These are phyloP conservation scores for Papilio dardanus DNA, from an alignment of 1,140 invertebrate genomes.

Conservation along the genomic window DNA sequence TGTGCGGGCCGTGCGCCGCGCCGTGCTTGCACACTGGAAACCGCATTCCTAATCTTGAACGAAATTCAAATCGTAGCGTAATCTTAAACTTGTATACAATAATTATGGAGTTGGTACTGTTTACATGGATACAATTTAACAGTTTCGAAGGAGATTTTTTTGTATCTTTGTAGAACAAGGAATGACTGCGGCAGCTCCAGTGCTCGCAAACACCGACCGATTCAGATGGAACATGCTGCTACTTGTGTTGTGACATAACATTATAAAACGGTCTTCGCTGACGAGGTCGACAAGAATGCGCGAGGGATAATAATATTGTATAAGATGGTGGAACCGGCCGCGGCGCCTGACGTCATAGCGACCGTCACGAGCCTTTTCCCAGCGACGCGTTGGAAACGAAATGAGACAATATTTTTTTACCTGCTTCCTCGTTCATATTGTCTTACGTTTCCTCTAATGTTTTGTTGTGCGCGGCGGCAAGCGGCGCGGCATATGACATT, in stretches of 20 bases:
- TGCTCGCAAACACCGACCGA: not conserved
- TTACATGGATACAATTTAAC: too few species aligned
- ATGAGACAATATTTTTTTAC: slow-evolving; percentile 11
- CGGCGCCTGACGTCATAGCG: not conserved
- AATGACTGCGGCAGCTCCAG: not conserved
- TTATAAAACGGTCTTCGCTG: not conserved
- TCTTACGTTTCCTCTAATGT: slow-evolving; percentile 9
- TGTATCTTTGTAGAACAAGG: too few species aligned
- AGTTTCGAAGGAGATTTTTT: too few species aligned
- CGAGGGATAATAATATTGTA: not conserved
- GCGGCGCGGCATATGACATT: not conserved
- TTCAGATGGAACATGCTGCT: not conserved
- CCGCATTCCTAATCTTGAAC: not conserved
- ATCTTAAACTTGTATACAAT: too few species aligned
- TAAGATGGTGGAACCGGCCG: not conserved
- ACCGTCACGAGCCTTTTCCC: not conserved
- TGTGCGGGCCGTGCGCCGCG: not conserved
- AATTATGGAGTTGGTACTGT: too few species aligned
- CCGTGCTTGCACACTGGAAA: not conserved
- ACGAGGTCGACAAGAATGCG: not conserved
- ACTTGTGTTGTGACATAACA: not conserved
- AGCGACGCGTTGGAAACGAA: slow-evolving; percentile 19
- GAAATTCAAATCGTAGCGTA: not conserved
- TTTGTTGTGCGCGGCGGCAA: not conserved
- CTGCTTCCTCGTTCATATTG: not conserved